Evolutionary conservation across 2,113 vertebrate species (phyloP), one percentile per base, ranked within the genome.

Genomic region (Gnathonemus echidnorhynchus): DNA sequence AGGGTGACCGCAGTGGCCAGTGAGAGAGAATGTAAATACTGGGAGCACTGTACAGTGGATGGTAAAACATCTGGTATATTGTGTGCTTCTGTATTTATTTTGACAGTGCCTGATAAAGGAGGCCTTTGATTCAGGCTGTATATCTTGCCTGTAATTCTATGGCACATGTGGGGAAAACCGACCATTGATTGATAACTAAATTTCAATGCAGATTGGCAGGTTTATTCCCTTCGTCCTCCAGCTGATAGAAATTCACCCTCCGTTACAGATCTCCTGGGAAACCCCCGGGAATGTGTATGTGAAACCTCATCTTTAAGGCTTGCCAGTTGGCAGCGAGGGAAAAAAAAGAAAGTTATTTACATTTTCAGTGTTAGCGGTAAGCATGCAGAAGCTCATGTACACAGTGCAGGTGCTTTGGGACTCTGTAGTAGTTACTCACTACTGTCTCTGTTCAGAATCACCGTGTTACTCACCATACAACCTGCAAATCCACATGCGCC

Each of bases 271-370:
- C 42, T 21, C 90, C 56, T 66, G 49, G 89, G 49, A 70, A 58
- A 31, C 86, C 93, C 39, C 93, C 93, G 93, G 94, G 93, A 95
- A 92, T 90, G 90, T 94, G 89, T 94, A 94, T 90, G 92, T 93
- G 93, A 94, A 95, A 94, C 92, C 93, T 92, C 92, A 93, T 95
- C 94, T 94, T 80, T 95, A 94, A 95, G 93, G 91, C 74, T 92
- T 95, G 94, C 93, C 94, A 94, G 95, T 95, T 95, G 94, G 93
- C 91, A 89, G 92, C 89, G 66, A 3, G 9, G n/a, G 9, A 66
- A 66, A n/a, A 10, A 31, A 70, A 11, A 27, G 24, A n/a, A 27
- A 42, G 35, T 80, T 80, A 80, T 42, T 80, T 80, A 42, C 74
- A 39, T 80, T 80, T 80, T 6, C 74, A 80, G 74, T 35, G 15